Conservation (phyloP, 2,888 invertebrate genomes). For the Hirtodrosophila confusa region DNA sequence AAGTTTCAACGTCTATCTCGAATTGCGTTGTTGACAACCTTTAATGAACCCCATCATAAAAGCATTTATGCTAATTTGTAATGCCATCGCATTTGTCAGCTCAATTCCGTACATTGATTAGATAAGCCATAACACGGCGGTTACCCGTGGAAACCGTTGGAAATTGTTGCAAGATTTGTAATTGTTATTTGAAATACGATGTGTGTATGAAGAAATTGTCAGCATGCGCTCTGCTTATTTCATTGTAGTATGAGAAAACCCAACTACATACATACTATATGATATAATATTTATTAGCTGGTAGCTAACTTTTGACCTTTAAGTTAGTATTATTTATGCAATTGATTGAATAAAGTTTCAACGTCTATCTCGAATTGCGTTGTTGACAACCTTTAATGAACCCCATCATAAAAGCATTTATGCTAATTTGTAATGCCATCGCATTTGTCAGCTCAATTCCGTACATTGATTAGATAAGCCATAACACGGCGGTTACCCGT, state of each 20-base stretch:
- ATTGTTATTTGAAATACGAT: neutral
- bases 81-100: slow-evolving; percentile 6
- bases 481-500: slow-evolving; percentile 21
- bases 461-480: slow-evolving; percentile 52
- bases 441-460: neutral
- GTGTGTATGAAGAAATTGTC: neutral
- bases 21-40: slow-evolving; percentile 49
- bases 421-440: slow-evolving; percentile 49
- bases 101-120: slow-evolving; percentile 35
- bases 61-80: slow-evolving; percentile 58
- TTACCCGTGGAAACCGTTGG: slow-evolving; percentile 33
- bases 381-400: slow-evolving; percentile 40
- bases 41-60: slow-evolving; percentile 58
- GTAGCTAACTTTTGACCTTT: slow-evolving; percentile 11
- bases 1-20: slow-evolving; percentile 41
- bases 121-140: slow-evolving; percentile 39
- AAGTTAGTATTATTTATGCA: slow-evolving; percentile 9
- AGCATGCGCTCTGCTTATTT: neutral
- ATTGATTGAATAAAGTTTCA: slow-evolving; percentile 33
- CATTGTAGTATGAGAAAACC: no score
- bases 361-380: slow-evolving; percentile 49
- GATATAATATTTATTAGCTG: neutral
- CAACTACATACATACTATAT: no score
- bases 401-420: slow-evolving; percentile 59
- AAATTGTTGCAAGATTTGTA: slow-evolving; percentile 4